Evolutionary conservation across 1,140 invertebrate genomes (phyloP), one percentile per base, ranked within the genome.

Genomic region (Dolichoris vasculosae): DNA sequence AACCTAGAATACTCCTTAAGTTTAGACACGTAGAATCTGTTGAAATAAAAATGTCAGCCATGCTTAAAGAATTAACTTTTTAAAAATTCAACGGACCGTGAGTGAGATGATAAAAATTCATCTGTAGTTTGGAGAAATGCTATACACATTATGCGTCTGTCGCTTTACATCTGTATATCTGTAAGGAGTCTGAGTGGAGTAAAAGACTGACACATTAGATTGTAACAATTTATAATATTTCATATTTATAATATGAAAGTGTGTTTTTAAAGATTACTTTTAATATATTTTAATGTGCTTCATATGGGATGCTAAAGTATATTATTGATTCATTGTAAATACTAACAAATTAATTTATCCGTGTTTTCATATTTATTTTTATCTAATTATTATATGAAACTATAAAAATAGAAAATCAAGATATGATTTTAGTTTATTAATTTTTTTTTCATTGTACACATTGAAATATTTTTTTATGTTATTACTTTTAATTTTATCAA

Each of bases 261-360:
- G n/a, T 6, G 20, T 51, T 51, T 13, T 51, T 67, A 67, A 35
- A 67, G 8, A 35, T 89, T 86, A 88, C 88, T 88, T 89, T 84
- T 86, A 13, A 2, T 67, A 67, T 13, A 32, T n/a, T 67, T 67
- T 67, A 67, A 35, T 51, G 8, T 15, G 15, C 20, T 13, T 17
- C 48, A 51, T 17, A 51, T 51, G 11, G 20, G 7, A 51, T 17
- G 20, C 20, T 2, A 2, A 51, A 8, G 15, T 51, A 17, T 51
- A 51, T 51, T 13, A 15, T 51, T 17, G 20, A 7, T 51, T 17
- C 11, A 51, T 15, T 51, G 48, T 51, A 51, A 51, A 51, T 17
- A 51, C 6, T n/a, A n/a, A n/a, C n/a, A n/a, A n/a, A n/a, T n/a
- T n/a, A n/a, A n/a, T n/a, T n/a, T n/a, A n/a, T n/a, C n/a, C n/a